Base-by-base conservation (phyloP, 2,888 invertebrate species). In the Rhingia campestris region DNA sequence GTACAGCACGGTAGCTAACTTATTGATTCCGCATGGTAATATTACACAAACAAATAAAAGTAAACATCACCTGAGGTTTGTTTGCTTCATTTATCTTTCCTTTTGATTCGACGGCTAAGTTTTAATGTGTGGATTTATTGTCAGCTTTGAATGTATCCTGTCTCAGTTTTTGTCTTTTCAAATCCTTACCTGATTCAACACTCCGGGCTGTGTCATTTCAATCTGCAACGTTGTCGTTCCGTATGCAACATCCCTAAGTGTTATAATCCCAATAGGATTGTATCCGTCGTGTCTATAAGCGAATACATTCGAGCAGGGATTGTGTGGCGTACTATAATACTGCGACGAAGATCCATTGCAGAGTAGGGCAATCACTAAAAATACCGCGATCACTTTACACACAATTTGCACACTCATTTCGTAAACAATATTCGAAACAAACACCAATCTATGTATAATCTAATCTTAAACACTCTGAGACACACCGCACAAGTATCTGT, bases 271-370 rank as follows among this genome's bases (percentile, higher is more conserved):
- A 14, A 43, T 22, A 35, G 45, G 59, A 3, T 32, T 45, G n/a
- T 30, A 14, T 12, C 61, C 61, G 51, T 69, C 39, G 4, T 10
- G 33, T 3, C 7, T 22, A 51, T 84, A 84, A 37, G 59, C 39
- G 14, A 84, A 84, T 32, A 70, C 12, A 32, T 64, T 9, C 4
- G 84, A 74, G 30, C 84, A 84, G 0, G 79, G 79, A 37, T 59
- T 35, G 22, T 6, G n/a, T 4, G 84, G 84, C 4, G 32, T 9
- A 7, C 43, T 7, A 33, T n/a, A 10, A 47, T 45, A 7, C 32
- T 81, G 72, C 63, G 79, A 58, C 33, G 12, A 22, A 0, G 63
- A 58, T 37, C 37, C 45, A 12, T 30, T 33, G 35, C 33, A 35
- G 6, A 58, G 39, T 6, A 12, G 33, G n/a, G 53, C 10, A 45